These are phyloP conservation scores for Micrasema minimum DNA, from an alignment of 1,140 invertebrate genomes.

Conservation along the genomic window DNA sequence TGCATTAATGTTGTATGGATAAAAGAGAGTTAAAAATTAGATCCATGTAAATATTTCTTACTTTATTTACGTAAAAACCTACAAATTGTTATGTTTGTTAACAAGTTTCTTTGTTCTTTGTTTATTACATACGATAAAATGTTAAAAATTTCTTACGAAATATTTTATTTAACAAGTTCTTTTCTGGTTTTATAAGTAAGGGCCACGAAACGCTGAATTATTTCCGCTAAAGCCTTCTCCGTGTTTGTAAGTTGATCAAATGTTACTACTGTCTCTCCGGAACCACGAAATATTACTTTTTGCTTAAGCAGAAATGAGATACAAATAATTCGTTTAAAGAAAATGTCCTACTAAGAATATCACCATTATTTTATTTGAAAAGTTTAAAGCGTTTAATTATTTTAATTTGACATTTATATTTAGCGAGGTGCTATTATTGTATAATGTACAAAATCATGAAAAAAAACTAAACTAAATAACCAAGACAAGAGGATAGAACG, in stretches of 20 bases:
- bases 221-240: constrained; percentile 6
- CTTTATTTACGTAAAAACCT: too few relatives aligned
- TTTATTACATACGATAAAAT: too few relatives aligned
- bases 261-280: constrained; percentile 1
- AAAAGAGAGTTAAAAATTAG: too few relatives aligned
- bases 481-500: background rate
- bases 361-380: background rate
- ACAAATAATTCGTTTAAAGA: background rate
- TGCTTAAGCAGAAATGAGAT: constrained; percentile 3
- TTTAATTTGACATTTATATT: background rate
- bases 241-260: constrained; percentile 8
- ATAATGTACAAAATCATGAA: background rate
- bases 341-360: background rate
- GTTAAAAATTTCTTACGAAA: too few relatives aligned
- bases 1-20: too few relatives aligned
- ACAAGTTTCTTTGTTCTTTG: too few relatives aligned
- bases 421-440: background rate
- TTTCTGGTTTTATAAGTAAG: too few relatives aligned
- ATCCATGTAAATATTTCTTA: too few relatives aligned
- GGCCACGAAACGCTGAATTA: too few relatives aligned
- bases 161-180: too few relatives aligned
- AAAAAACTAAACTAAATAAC: background rate
- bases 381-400: background rate
- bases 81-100: too few relatives aligned
- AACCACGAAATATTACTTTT: background rate